Evolutionary conservation across 2,797 vertebrate genomes (phyloP).

Genomic region (Taeniopygia guttata): DNA sequence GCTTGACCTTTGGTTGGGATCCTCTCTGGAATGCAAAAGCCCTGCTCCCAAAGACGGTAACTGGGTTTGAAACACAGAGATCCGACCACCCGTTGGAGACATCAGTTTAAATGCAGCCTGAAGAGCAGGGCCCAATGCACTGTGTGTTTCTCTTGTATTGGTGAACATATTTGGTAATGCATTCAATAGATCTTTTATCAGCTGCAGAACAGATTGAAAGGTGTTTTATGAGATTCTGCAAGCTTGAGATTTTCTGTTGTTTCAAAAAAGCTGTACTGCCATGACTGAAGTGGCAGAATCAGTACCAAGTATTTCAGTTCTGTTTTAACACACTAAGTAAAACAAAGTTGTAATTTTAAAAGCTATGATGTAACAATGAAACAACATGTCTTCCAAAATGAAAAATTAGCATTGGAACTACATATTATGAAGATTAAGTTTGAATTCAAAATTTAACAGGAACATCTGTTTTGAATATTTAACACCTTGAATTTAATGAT

Average conservation of each 20-base stretch:
- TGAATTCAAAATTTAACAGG: not conserved
- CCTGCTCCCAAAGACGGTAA: slow-evolving; percentile 90
- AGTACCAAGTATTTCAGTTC: not conserved
- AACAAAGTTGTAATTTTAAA: not conserved
- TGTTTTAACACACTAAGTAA: not conserved
- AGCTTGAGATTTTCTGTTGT: not conserved
- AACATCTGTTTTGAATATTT: not conserved
- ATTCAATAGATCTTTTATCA: slow-evolving; percentile 90
- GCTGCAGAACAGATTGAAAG: slow-evolving; percentile 74
- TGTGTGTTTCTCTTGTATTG: slow-evolving; percentile 91
- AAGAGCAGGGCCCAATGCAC: slow-evolving; percentile 91
- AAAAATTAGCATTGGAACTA: not conserved
- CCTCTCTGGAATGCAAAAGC: slow-evolving; percentile 90
- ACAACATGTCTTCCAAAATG: not conserved
- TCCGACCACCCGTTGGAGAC: slow-evolving; percentile 91
- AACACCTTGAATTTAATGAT: not conserved
- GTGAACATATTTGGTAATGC: slow-evolving; percentile 91
- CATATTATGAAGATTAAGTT: not conserved
- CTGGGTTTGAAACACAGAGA: slow-evolving; percentile 96
- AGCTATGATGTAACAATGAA: not conserved
- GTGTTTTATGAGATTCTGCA: not conserved
- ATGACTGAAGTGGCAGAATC: not conserved
- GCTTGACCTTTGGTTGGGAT: slow-evolving; percentile 94
- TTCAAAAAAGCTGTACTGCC: not conserved
- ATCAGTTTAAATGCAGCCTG: slow-evolving; percentile 96